These are phyloP conservation scores for Lithobates sylvaticus DNA, from an alignment of 2,797 vertebrate species.

Conservation along the genomic window DNA sequence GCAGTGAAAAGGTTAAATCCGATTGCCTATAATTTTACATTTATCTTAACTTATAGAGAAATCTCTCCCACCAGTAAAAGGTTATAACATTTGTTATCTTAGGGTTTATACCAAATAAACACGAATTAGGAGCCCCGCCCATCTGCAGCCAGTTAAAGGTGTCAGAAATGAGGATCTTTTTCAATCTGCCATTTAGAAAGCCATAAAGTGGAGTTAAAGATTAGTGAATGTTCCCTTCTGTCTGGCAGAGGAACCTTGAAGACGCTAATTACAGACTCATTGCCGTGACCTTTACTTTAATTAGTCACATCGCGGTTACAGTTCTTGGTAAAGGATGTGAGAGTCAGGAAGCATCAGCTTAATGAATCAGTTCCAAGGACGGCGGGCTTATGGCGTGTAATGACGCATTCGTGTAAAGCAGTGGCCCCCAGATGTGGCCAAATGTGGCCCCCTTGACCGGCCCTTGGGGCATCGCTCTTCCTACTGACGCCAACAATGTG, in stretches of 20 bases:
- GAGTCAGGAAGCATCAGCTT: background rate
- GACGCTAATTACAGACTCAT: slow-evolving; percentile 12
- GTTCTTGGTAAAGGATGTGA: background rate
- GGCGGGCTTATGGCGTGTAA: background rate
- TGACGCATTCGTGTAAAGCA: no score
- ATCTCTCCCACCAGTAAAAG: background rate
- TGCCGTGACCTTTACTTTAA: slow-evolving; percentile 39
- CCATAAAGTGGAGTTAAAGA: slow-evolving; percentile 39
- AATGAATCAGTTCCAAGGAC: background rate
- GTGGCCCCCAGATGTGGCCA: no score
- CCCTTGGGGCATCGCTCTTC: no score
- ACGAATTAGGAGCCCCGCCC: background rate
- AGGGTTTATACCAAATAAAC: background rate
- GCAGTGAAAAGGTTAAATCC: no score
- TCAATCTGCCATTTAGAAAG: background rate
- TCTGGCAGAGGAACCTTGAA: slow-evolving; percentile 25
- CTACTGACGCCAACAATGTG: no score
- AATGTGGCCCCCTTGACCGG: no score
- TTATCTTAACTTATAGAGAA: no score
- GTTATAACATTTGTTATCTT: slow-evolving; percentile 20
- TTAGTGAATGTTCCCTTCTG: slow-evolving; percentile 14
- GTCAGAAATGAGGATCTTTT: background rate
- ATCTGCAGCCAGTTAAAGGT: background rate
- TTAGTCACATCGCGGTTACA: background rate
- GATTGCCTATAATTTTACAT: no score